Evolutionary conservation across 2,113 vertebrate species (phyloP).

Genomic region (Seriola dumerili): DNA sequence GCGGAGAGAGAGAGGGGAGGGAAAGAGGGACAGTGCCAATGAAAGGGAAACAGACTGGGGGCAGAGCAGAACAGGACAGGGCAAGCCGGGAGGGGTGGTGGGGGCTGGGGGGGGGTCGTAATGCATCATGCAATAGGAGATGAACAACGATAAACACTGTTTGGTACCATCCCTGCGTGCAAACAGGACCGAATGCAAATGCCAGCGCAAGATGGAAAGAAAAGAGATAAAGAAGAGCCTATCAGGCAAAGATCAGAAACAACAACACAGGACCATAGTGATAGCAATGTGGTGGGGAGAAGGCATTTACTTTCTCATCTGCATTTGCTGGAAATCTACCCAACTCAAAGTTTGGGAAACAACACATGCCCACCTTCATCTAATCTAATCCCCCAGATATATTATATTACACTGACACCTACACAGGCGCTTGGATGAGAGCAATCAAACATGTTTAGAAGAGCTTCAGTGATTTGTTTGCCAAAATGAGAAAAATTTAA

Average conservation of each 20-base stretch:
- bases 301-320: constrained; percentile 14
- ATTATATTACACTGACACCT: not conserved
- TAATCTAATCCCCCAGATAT: not conserved
- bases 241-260: constrained; percentile 45
- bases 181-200: constrained; percentile 19
- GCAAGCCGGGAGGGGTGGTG: constrained; percentile 51
- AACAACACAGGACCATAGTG: constrained; percentile 37
- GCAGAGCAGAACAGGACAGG: constrained; percentile 62
- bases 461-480: not conserved
- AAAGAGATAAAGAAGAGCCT: constrained; percentile 21
- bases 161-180: constrained; percentile 64
- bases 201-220: constrained; percentile 36
- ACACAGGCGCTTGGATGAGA: not conserved
- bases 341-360: not conserved
- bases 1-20: constrained; percentile 25
- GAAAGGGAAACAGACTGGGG: constrained; percentile 56
- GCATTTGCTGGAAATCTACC: constrained; percentile 3
- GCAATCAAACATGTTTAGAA: not conserved
- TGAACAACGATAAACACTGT: constrained; percentile 71
- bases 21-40: constrained; percentile 49
- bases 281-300: not conserved
- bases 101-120: constrained; percentile 55
- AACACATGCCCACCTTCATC: not conserved
- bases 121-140: constrained; percentile 64
- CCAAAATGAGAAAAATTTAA: too few relatives aligned